phyloP scores from a whole-genome alignment of 2,113 vertebrate genomes.

The Rissa tridactyla region DNA sequence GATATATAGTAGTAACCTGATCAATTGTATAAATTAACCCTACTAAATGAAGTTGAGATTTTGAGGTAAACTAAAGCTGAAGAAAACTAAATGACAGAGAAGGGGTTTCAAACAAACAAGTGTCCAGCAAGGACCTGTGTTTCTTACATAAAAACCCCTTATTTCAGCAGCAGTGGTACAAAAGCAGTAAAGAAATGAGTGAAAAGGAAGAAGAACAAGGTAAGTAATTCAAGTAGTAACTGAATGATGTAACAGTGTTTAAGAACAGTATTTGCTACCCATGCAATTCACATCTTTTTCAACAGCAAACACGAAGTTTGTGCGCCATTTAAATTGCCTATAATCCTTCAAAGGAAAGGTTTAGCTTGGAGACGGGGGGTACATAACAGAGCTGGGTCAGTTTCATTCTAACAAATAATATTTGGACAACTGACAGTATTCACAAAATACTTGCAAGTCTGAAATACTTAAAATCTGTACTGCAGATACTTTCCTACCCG shows the following conservation, averaged over 20 bases:
- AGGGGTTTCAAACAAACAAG: background rate
- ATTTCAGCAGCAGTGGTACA: background rate
- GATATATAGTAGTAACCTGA: background rate
- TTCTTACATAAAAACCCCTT: background rate
- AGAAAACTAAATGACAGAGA: background rate
- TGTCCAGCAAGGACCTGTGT: background rate
- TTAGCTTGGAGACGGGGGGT: background rate
- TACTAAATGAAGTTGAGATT: background rate
- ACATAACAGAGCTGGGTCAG: background rate
- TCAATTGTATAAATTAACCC: background rate
- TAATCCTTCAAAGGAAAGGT: background rate
- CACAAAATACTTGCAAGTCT: background rate
- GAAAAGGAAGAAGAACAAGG: background rate
- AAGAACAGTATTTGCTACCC: background rate
- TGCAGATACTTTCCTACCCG: background rate
- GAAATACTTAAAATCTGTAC: background rate
- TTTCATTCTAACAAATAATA: background rate
- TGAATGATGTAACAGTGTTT: background rate
- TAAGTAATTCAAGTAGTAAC: background rate
- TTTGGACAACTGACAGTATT: background rate
- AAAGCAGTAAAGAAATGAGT: background rate
- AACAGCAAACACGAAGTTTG: background rate
- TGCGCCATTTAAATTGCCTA: background rate
- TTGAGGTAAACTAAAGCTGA: background rate
- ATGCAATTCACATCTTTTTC: background rate